phyloP scores from a whole-genome alignment of 2,113 vertebrate species.

The Barbus barbus region DNA sequence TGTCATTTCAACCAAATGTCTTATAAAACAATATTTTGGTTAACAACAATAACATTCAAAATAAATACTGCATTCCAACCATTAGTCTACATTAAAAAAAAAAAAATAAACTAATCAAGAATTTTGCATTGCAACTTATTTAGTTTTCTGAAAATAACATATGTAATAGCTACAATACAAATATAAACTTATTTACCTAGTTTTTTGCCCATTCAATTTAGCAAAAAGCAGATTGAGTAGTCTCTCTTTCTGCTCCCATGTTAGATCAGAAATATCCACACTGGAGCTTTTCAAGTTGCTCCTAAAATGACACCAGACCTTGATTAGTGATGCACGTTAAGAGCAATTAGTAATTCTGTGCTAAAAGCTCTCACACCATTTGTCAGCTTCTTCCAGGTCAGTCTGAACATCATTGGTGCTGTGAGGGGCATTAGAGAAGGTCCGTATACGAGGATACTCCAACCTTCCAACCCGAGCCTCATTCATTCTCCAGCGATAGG shows the following conservation, averaged over 20 bases:
- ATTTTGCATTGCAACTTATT: too few relatives aligned
- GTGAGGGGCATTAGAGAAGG: conserved; percentile 78
- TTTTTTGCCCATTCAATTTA: conserved; percentile 81
- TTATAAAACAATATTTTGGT: too few relatives aligned
- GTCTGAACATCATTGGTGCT: conserved; percentile 84
- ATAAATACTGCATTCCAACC: too few relatives aligned
- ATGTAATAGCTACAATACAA: neutral
- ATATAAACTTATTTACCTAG: conserved; percentile 64
- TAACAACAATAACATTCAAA: too few relatives aligned
- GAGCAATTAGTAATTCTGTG: neutral
- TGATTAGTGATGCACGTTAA: neutral
- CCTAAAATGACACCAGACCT: conserved; percentile 63
- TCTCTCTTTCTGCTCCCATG: conserved; percentile 88
- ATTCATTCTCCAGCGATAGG: conserved; percentile 76
- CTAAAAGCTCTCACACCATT: conserved; percentile 71
- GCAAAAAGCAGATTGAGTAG: conserved; percentile 86
- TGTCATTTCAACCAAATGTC: neutral
- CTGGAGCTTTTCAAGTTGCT: conserved; percentile 67
- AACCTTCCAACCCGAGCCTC: conserved; percentile 74
- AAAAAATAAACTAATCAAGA: too few relatives aligned
- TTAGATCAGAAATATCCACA: conserved; percentile 82
- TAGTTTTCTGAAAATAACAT: too few relatives aligned
- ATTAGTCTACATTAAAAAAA: too few relatives aligned
- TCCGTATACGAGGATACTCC: conserved; percentile 82
- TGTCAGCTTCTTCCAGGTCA: conserved; percentile 78